phyloP scores from a whole-genome alignment of 2,113 vertebrate species.

The Dipodomys ordii region DNA sequence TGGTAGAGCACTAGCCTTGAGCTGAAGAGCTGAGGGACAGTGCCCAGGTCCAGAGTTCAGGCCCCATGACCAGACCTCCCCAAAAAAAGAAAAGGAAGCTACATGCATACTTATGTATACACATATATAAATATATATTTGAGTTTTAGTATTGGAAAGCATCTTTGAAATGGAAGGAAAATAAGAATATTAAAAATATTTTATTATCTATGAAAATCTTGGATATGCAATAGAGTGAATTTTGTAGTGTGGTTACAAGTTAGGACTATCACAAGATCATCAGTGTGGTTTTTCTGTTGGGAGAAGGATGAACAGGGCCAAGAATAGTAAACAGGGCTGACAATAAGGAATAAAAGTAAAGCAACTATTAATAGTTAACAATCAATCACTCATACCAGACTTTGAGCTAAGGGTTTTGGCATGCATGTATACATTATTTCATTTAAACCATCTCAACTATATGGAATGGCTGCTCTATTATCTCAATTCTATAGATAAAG shows the following conservation, averaged over 20 bases:
- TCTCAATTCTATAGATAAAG: neutral
- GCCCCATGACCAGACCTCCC: no score
- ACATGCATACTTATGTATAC: no score
- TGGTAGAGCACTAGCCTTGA: no score
- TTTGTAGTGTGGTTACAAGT: neutral
- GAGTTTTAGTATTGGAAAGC: conserved; percentile 35
- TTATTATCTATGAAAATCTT: conserved; percentile 12
- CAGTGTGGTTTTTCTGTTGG: neutral
- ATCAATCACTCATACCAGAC: neutral
- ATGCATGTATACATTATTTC: neutral
- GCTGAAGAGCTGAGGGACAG: no score
- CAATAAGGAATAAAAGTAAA: neutral
- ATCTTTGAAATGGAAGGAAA: neutral
- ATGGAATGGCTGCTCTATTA: neutral
- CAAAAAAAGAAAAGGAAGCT: no score
- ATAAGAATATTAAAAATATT: conserved; percentile 35
- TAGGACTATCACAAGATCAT: neutral
- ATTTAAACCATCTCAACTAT: neutral
- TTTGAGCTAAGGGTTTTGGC: neutral
- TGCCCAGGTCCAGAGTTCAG: no score
- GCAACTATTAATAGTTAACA: neutral
- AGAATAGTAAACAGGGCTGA: neutral
- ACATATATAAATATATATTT: neutral
- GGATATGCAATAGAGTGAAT: neutral
- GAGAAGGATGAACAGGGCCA: neutral